Conservation (phyloP, 2,113 vertebrate species). For the Xiphorhynchus elegans region DNA sequence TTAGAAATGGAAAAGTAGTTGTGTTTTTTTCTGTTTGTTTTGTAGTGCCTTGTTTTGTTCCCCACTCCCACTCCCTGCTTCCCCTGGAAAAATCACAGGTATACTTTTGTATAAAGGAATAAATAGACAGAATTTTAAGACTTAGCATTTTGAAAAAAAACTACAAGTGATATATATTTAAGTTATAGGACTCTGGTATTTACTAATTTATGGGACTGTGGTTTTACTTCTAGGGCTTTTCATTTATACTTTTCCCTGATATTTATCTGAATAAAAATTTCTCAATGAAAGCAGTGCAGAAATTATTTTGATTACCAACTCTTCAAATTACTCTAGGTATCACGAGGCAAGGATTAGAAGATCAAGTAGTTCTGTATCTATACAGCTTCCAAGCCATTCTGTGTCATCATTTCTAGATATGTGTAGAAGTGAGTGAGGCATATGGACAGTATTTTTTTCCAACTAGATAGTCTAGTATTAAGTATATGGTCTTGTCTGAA, state of each 20-base stretch:
- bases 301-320: neutral
- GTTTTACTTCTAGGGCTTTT: neutral
- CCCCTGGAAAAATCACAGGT: neutral
- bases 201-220: neutral
- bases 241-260: neutral
- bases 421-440: neutral
- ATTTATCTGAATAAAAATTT: neutral
- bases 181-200: neutral
- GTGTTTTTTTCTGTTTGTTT: neutral
- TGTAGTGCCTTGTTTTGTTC: neutral
- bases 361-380: neutral
- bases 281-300: neutral
- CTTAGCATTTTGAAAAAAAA: neutral
- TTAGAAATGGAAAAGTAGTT: neutral
- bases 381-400: neutral
- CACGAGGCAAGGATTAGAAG: neutral
- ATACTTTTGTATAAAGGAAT: neutral
- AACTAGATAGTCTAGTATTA: neutral
- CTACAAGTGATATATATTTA: neutral
- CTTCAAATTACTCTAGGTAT: neutral
- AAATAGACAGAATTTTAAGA: neutral
- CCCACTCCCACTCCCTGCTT: accelerated
- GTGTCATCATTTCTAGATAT: neutral
- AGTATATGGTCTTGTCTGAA: neutral
- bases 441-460: neutral